Evolutionary conservation across 2,888 invertebrate genomes (phyloP).

Genomic region (Coelopa pilipes): DNA sequence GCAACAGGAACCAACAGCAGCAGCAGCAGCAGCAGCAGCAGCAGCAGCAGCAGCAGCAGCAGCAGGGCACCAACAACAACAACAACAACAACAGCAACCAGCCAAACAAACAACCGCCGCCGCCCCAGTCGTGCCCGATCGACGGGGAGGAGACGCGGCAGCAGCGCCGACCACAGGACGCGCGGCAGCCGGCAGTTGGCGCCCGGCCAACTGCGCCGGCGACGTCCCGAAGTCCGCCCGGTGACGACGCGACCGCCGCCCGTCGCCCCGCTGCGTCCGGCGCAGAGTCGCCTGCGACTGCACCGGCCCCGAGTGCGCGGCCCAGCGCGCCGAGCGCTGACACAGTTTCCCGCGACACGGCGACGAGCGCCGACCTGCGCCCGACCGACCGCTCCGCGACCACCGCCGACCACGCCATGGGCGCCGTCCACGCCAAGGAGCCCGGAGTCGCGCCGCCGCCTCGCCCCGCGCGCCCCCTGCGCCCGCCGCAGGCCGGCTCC

Average conservation of each 20-base stretch:
- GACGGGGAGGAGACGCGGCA: constrained; percentile 24
- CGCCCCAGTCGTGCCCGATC: constrained; percentile 5
- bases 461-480: background rate
- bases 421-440: constrained; percentile 23
- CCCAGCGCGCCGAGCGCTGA: constrained; percentile 17
- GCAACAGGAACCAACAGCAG: constrained; percentile 47
- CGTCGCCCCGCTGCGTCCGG: background rate
- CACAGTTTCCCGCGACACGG: constrained; percentile 33
- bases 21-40: too few relatives aligned
- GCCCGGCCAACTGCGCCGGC: constrained; percentile 18
- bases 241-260: constrained; percentile 15
- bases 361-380: constrained; percentile 5
- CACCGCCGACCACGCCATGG: constrained; percentile 26
- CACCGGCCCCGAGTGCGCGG: constrained; percentile 26
- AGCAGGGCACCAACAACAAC: constrained; percentile 38
- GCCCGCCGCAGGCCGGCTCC: background rate
- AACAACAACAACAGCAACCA: constrained; percentile 35
- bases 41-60: constrained; percentile 50
- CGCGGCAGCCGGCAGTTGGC: constrained; percentile 25
- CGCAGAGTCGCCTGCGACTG: constrained; percentile 4
- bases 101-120: constrained; percentile 42
- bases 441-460: background rate
- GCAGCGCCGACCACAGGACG: constrained; percentile 5
- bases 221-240: constrained; percentile 7
- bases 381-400: background rate